These are phyloP conservation scores for Crotalus tigris DNA, from an alignment of 2,113 vertebrate species.

Conservation along the genomic window DNA sequence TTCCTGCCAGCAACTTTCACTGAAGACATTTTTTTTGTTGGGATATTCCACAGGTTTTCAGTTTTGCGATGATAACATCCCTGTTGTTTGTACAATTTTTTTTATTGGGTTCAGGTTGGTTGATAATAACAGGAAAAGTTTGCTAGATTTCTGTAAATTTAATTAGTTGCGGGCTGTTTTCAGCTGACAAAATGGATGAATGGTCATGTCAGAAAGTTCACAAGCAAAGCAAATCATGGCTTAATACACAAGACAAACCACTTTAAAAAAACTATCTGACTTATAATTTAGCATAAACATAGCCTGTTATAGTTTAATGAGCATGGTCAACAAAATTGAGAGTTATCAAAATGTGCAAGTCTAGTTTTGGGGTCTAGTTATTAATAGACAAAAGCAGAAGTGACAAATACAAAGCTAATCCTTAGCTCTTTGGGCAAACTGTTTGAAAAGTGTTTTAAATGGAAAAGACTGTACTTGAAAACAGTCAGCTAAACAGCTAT, in stretches of 20 bases:
- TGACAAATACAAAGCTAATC: not conserved
- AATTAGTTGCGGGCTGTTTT: not conserved
- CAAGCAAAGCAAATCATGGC: not conserved
- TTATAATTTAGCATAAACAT: not conserved
- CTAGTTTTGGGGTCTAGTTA: not conserved
- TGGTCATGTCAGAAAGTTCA: not conserved
- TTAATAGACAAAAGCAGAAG: not conserved
- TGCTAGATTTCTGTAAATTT: not conserved
- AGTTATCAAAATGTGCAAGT: not conserved
- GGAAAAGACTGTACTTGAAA: not conserved
- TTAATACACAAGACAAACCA: not conserved
- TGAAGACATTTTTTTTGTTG: constrained; percentile 5
- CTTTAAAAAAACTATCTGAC: not conserved
- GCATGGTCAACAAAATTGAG: not conserved
- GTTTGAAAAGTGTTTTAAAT: not conserved
- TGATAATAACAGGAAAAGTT: not conserved
- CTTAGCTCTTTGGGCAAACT: not conserved
- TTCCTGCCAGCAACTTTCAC: not conserved
- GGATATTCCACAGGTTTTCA: constrained; percentile 10
- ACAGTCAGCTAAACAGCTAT: not conserved
- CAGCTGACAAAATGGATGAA: not conserved
- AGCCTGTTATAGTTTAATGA: not conserved
- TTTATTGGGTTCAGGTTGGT: not conserved
- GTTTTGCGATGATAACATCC: not conserved
- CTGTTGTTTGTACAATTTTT: not conserved